These are phyloP conservation scores for Chondrosia reniformis DNA, from an alignment of 37 sponge, comb jelly and placozoan genomes.

Conservation along the genomic window DNA sequence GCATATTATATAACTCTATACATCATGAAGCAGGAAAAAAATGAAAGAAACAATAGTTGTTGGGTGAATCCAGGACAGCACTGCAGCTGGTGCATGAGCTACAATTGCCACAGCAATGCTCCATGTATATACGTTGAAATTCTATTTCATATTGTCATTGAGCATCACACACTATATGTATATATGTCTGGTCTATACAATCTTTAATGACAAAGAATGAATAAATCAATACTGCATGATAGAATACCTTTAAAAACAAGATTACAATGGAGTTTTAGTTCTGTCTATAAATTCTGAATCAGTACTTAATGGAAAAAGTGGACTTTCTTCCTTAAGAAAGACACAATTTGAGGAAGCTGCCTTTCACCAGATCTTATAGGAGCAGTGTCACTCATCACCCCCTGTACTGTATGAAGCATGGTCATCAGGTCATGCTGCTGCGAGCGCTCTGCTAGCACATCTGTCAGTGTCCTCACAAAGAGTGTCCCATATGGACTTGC, in stretches of 20 bases:
- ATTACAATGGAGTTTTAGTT: neutral
- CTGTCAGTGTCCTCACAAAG: conserved; percentile 45
- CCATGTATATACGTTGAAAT: too few relatives aligned
- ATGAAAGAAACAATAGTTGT: neutral
- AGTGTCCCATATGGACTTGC: conserved; percentile 38
- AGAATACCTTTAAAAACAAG: too few relatives aligned
- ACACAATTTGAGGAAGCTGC: conserved; percentile 9
- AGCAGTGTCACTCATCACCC: neutral
- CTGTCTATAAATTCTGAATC: neutral
- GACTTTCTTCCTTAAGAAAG: conserved; percentile 6
- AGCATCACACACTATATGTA: too few relatives aligned
- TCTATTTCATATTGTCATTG: too few relatives aligned
- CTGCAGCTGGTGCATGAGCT: too few relatives aligned
- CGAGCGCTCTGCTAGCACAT: neutral
- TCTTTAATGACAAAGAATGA: too few relatives aligned
- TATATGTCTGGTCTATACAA: too few relatives aligned
- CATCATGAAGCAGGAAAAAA: neutral
- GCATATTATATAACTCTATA: neutral
- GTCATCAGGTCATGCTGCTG: neutral
- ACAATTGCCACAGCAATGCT: too few relatives aligned
- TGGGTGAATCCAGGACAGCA: neutral
- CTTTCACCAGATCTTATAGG: neutral
- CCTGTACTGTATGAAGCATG: conserved; percentile 34
- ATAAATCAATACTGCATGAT: too few relatives aligned
- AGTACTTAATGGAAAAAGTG: neutral